phyloP scores from a whole-genome alignment of 2,888 invertebrate genomes.

The Oscheius sp. region DNA sequence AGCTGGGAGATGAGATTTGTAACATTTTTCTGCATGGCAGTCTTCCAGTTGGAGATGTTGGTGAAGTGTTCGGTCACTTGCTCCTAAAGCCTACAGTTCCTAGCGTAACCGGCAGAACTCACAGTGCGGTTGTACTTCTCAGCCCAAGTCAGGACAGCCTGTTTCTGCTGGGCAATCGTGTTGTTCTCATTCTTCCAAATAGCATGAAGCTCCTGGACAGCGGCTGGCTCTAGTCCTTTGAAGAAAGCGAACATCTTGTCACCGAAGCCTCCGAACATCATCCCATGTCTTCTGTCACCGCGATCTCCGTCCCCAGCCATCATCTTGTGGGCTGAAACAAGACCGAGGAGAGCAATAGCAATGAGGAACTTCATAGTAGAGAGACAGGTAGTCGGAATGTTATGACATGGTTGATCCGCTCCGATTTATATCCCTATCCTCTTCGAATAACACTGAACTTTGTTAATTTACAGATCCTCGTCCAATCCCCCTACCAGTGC shows the following conservation, averaged over 20 bases:
- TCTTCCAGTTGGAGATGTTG: slow-evolving; percentile 34
- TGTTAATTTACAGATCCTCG: neutral
- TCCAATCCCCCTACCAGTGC: neutral
- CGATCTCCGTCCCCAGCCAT: neutral
- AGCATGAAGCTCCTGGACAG: neutral
- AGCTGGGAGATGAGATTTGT: slow-evolving; percentile 39
- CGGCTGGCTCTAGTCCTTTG: neutral
- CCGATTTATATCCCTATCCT: slow-evolving; percentile 8
- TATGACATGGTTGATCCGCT: neutral
- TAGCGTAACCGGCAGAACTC: neutral
- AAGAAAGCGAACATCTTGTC: neutral
- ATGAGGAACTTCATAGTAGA: slow-evolving; percentile 3
- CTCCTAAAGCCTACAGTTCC: slow-evolving; percentile 22
- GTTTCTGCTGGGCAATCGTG: slow-evolving; percentile 13
- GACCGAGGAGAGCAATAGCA: neutral
- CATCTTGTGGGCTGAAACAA: neutral
- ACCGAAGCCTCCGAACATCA: neutral
- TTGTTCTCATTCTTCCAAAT: neutral
- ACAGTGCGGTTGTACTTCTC: neutral
- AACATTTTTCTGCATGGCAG: slow-evolving; percentile 41
- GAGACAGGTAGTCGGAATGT: neutral
- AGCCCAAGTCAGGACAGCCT: slow-evolving; percentile 3
- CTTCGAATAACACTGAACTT: slow-evolving; percentile 19
- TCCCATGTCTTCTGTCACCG: neutral
- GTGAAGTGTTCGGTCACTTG: slow-evolving; percentile 35